Base-by-base conservation (phyloP, 1,140 invertebrate species). In the Mylabris phalerata region DNA sequence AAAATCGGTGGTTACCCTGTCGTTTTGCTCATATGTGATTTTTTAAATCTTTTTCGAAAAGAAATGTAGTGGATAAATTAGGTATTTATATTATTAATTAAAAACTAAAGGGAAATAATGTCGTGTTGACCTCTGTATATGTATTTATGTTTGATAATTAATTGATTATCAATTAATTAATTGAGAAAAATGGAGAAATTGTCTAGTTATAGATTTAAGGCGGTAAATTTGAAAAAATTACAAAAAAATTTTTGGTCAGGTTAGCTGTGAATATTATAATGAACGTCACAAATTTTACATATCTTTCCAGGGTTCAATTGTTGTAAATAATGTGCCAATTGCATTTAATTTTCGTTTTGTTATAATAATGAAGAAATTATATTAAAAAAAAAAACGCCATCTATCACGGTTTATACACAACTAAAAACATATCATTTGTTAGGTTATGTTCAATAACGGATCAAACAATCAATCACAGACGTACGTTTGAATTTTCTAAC, bases 261-360 rank as follows among this genome's bases (percentile, higher is more conserved):
- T 55, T 60, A 63, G 50, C 58, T 57, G 64, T 64, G 62, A 61
- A 57, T 61, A 55, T 40, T 58, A 56, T 66, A 32, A 32, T 32
- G 7, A 32, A 32, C 32, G 32, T 61, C 60, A 62, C 65, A 65
- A 63, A 60, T 57, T 32, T 55, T 61, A 72, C 72, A 73, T 73
- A 73, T 73, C 72, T 73, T 70, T 71, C 72, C 72, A 73, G 72
- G 72, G 72, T 73, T 73, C 65, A 70, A 67, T 67, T 68, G 69
- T 68, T 70, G 68, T 70, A 71, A 62, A 70, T 71, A 73, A 71
- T 73, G 72, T 71, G 70, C 70, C 70, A 71, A 71, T 65, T 65
- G 62, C 65, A 66, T 65, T 66, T 70, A 62, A 65, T 62, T 59
- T 60, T 57, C 62, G 63, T 48, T 45, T 43, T 57, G 48, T 59